Percentiles rank a stretch among this genome's conserved stretches.
These are phyloP conservation scores for Leucoraja ocellata DNA, from an alignment of 2,797 vertebrate genomes.

Conservation along the genomic window DNA sequence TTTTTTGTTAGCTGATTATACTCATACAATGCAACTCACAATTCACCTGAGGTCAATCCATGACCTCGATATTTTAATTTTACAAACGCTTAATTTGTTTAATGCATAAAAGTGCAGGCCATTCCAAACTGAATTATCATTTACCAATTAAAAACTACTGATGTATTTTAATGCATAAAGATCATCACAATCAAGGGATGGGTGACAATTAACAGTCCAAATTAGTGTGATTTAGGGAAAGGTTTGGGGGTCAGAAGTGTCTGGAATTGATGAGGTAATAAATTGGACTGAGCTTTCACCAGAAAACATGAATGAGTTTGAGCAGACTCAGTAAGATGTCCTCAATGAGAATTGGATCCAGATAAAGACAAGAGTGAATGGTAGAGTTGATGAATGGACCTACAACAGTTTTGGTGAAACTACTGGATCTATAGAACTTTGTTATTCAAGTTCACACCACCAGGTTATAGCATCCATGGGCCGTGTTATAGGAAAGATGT, in stretches of 20 bases:
- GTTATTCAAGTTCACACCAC: too few species aligned
- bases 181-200: neutral
- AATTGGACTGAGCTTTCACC: neutral
- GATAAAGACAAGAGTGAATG: neutral
- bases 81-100: slow-evolving; percentile 22
- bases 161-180: neutral
- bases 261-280: neutral
- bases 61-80: slow-evolving; percentile 15
- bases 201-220: neutral
- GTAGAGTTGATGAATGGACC: neutral
- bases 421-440: neutral
- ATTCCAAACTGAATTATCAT: slow-evolving; percentile 25
- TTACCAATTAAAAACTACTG: slow-evolving; percentile 24
- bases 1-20: neutral
- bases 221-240: neutral
- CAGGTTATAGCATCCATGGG: too few species aligned
- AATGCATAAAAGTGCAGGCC: slow-evolving; percentile 5
- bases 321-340: neutral
- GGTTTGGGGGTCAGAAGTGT: neutral
- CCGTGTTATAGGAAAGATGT: too few species aligned
- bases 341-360: neutral
- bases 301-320: neutral
- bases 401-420: neutral
- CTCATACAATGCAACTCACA: neutral
- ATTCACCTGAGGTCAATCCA: slow-evolving; percentile 11